Percentiles rank a stretch among this genome's conserved stretches.
Evolutionary conservation across 1,140 invertebrate species (phyloP).

Genomic region (Drosophila serrata): DNA sequence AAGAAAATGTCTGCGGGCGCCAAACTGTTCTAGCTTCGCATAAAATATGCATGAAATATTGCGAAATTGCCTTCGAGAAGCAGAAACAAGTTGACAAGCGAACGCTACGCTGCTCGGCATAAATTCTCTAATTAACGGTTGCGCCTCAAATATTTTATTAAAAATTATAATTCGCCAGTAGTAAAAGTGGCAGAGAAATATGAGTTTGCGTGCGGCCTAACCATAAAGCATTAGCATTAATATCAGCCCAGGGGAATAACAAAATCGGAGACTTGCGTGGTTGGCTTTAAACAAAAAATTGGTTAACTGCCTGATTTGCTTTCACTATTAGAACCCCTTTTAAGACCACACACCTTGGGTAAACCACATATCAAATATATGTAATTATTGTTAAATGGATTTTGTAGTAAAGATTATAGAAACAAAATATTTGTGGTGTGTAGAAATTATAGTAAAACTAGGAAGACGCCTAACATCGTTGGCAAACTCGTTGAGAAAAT

Average conservation of each 20-base stretch:
- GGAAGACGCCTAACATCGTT: rapidly evolving
- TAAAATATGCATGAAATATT: constrained; percentile 59
- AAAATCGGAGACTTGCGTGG: constrained; percentile 48
- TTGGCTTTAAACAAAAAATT: constrained; percentile 38
- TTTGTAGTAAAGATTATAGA: background rate
- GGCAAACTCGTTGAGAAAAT: background rate
- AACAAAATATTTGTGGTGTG: background rate
- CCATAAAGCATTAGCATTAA: constrained; percentile 72
- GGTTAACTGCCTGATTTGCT: constrained; percentile 55
- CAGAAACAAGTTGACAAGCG: constrained; percentile 77
- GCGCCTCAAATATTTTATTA: constrained; percentile 74
- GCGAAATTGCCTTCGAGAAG: constrained; percentile 45
- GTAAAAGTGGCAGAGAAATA: constrained; percentile 71
- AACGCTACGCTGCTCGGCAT: constrained; percentile 60
- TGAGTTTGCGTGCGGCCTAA: constrained; percentile 62
- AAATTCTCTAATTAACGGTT: constrained; percentile 82
- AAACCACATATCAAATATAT: too few species aligned
- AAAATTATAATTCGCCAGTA: constrained; percentile 64
- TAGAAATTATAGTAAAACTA: background rate
- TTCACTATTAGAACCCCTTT: constrained; percentile 37
- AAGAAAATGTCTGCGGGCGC: constrained; percentile 62
- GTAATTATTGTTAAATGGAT: background rate
- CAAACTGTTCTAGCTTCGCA: constrained; percentile 41
- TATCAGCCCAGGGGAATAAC: constrained; percentile 30
- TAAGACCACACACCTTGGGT: constrained; percentile 11